Evolutionary conservation across 2,888 invertebrate genomes (phyloP), one percentile per base, ranked within the genome.

Genomic region (Mechanitis mazaeus): DNA sequence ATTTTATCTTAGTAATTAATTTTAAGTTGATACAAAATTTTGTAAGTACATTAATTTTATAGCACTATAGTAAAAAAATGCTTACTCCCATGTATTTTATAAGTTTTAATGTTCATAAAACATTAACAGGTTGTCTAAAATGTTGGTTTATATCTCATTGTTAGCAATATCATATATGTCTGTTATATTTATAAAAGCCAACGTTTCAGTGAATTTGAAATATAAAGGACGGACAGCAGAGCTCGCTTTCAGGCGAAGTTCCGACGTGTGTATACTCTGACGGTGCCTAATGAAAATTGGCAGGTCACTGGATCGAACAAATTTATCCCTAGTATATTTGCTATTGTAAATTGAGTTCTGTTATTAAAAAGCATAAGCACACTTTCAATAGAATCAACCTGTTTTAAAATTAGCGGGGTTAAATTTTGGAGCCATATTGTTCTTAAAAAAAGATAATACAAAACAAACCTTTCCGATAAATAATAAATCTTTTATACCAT

Each of bases 201-300:
- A 78, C 76, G 73, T 77, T 76, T 74, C 75, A 71, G 71, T 77
- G 76, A 81, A 84, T 81, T 74, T 72, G 64, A 78, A 83, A 84
- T 81, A 80, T 74, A 80, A 78, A 79, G 77, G 77, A 78, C 75
- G 77, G 79, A 74, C 75, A 72, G 71, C 61, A 61, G 73, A 71
- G 71, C 66, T 65, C 69, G 68, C 66, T 73, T 74, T 75, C 75
- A 74, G 50, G 76, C 79, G 76, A 84, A 85, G 75, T 84, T 82
- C 72, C 73, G 76, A 80, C 77, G 82, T 75, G 75, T 75, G 78
- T 77, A 42, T 42, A 9, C 77, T 78, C 78, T 71, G 77, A 75
- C 77, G 71, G 75, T 70, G 70, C 72, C 72, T 87, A 88, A 89
- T 89, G 87, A 87, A 85, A 85, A 89, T 86, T 86, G 88, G 79